A percentile compares a stretch with the other conserved stretches of the same genome.
phyloP scores from a whole-genome alignment of 2,797 vertebrate species.

The Onychomys torridus region DNA sequence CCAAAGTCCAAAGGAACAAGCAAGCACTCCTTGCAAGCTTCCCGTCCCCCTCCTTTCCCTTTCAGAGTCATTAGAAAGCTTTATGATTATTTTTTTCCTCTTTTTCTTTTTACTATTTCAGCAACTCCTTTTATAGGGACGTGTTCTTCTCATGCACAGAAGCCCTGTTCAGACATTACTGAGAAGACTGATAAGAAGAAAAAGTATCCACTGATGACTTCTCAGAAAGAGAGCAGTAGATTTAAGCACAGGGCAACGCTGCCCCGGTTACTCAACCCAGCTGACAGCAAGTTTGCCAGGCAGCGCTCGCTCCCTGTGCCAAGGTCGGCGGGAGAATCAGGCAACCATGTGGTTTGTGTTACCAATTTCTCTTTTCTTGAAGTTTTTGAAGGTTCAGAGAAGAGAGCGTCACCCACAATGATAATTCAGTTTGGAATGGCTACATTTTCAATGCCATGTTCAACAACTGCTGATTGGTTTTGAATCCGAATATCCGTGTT shows the following conservation, averaged over 20 bases:
- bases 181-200: slow-evolving; percentile 79
- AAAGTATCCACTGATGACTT: slow-evolving; percentile 79
- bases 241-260: slow-evolving; percentile 80
- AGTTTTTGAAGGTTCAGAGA: slow-evolving; percentile 85
- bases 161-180: slow-evolving; percentile 76
- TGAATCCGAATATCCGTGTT: slow-evolving; percentile 82
- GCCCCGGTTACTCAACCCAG: slow-evolving; percentile 76
- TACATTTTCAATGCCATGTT: slow-evolving; percentile 83
- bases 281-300: slow-evolving; percentile 85
- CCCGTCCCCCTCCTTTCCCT: neutral
- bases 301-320: slow-evolving; percentile 82
- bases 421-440: slow-evolving; percentile 85
- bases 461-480: slow-evolving; percentile 83
- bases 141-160: slow-evolving; percentile 62
- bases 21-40: neutral
- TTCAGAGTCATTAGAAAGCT: slow-evolving; percentile 41
- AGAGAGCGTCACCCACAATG: slow-evolving; percentile 83
- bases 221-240: slow-evolving; percentile 83
- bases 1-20: slow-evolving; percentile 46
- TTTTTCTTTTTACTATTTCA: neutral
- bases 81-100: neutral
- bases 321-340: slow-evolving; percentile 83
- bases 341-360: slow-evolving; percentile 88
- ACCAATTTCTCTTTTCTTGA: slow-evolving; percentile 82
- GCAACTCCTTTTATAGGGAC: slow-evolving; percentile 36